Base-by-base conservation (phyloP, 37 sponge, comb jelly and placozoan species). In the Spongilla lacustris region DNA sequence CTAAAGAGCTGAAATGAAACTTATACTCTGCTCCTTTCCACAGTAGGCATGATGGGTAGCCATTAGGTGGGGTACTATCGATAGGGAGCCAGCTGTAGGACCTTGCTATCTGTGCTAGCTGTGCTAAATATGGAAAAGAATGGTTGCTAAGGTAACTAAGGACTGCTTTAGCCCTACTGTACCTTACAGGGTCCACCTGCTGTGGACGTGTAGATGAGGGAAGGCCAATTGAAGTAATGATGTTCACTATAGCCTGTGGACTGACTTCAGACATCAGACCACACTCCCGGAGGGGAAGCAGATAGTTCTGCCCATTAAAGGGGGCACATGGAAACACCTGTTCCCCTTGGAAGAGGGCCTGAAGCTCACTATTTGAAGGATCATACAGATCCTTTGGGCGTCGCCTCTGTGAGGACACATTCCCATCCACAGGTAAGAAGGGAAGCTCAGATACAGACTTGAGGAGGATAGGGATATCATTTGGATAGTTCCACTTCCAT, bases 81-180 rank as follows among this genome's bases (percentile, higher is more conserved):
- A 91, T 74, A 50, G 91, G 91, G 14, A 91, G 75, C 85, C 85
- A 90, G 67, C 75, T 80, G 23, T 31, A 34, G 34, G 75, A 81
- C 17, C 6, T 32, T 3, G 81, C 29, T 10, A 80, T n/a, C 1
- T 81, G 14, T 22, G 41, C 34, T 9, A 88, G 38, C 21, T 58
- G 58, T 58, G 58, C 58, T 58, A 1, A 8, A 58, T 58, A 13
- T 58, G 19, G 21, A 58, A 58, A 17, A 58, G 14, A 17, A 17
- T 58, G 58, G 22, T 34, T 73, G 21, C 68, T 66, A n/a, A 87
- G 33, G 48, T 80, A 81, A 29, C 27, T 67, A 11, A 85, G 80
- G 34, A 90, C 74, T 30, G 90, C 85, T 14, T 75, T 85, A 49
- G 82, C 76, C 24, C 90, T 79, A 34, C 35, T 70, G 14, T 83